Percentiles rank a stretch among this genome's conserved stretches.
Conservation (phyloP, 2,797 vertebrate genomes). For the Silurus aristotelis region DNA sequence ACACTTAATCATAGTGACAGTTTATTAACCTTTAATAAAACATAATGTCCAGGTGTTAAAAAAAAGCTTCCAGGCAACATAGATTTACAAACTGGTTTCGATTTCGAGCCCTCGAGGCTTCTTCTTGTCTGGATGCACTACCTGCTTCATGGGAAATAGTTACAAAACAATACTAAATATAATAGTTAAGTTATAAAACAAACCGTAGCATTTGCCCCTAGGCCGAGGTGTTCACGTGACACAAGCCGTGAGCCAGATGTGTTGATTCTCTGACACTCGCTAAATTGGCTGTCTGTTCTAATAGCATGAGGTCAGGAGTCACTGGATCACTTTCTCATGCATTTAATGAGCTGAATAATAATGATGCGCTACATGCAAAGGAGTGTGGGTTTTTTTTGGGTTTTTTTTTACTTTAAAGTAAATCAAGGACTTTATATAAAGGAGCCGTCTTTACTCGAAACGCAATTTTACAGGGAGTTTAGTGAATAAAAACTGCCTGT, state of each 20-base stretch:
- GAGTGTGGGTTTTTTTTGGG: too few relatives aligned
- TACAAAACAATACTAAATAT: not conserved
- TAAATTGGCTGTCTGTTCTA: not conserved
- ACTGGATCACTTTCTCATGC: not conserved
- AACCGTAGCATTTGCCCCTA: not conserved
- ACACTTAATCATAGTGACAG: not conserved
- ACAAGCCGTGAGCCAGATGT: not conserved
- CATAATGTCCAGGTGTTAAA: not conserved
- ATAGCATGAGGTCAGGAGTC: not conserved
- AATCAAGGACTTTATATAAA: too few relatives aligned
- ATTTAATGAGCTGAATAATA: not conserved
- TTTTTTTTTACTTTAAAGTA: too few relatives aligned
- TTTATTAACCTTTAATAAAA: not conserved
- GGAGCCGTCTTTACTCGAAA: too few relatives aligned
- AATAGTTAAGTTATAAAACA: not conserved
- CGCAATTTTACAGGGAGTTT: too few relatives aligned
- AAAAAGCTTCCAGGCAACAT: not conserved
- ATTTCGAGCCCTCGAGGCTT: not conserved
- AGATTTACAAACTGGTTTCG: conserved; percentile 8
- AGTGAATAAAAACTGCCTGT: too few relatives aligned
- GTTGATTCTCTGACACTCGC: not conserved
- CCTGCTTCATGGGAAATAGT: not conserved
- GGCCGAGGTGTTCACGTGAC: not conserved
- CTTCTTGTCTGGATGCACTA: not conserved
- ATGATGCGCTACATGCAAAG: not conserved